Base-by-base conservation (phyloP, 2,113 vertebrate genomes). In the Sclerurus mexicanus region DNA sequence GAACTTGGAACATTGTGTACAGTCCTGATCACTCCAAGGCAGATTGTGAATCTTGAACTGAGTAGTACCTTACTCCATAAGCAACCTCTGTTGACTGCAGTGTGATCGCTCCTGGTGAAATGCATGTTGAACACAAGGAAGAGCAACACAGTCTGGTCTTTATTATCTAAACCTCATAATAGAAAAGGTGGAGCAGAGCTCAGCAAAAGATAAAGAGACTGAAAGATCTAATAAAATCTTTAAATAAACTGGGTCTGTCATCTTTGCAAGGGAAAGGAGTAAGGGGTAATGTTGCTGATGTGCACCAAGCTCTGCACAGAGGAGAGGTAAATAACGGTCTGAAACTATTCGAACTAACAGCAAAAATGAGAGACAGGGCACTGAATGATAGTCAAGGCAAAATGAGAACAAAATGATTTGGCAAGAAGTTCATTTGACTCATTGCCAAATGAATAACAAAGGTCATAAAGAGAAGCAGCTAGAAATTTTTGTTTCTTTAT, bases 171-270 rank as follows among this genome's bases (percentile, higher is more conserved):
- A 82, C 44, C 89, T 95, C 69, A 17, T 87, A 89, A 93, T 44
- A 94, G 80, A 94, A 96, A 93, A 97, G 90, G 96, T 96, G 92
- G 92, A 95, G 88, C 88, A 94, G 90, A 94, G 86, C 93, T 94
- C 93, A 96, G 88, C 88, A 89, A 87, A 96, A 97, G 90, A 96
- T 95, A 89, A 97, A 97, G 96, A 94, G 94, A 60, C 73, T 72
- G 80, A 85, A 96, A 96, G 93, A 89, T 87, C 93, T 96, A 97
- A 95, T 97, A 96, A 96, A 97, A 96, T 33, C 95, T 96, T 96
- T 92, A 95, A 95, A 96, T 94, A 95, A 96, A 96, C 93, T 40
- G 84, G 86, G 58, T 94, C 93, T 96, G 92, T 96, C 95, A 94
- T 96, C 88, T 93, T 89, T 96, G 80, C 71, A 91, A 94, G 56